Conservation (phyloP, 2,113 vertebrate genomes). For the Sinocyclocheilus rhinocerous region DNA sequence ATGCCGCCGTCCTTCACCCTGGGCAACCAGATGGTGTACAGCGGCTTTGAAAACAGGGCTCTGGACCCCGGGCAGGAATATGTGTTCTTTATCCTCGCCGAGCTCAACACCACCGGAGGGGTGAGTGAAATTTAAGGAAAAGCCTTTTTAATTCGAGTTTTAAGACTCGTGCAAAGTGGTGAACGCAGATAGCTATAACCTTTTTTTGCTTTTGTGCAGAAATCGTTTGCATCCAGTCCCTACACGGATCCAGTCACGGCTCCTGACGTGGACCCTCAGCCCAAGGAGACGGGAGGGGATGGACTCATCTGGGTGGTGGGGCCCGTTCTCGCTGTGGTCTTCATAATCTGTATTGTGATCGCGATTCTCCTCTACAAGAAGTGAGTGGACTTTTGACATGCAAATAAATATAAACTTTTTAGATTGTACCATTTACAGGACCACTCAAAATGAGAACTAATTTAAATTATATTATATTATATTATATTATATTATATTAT, state of each 20-base stretch:
- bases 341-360: constrained; percentile 99
- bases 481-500: too few relatives aligned
- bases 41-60: constrained; percentile 88
- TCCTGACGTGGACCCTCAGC: constrained; percentile 82
- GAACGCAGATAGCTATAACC: not conserved
- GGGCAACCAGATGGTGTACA: constrained; percentile 86
- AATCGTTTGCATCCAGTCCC: constrained; percentile 72
- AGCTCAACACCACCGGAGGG: constrained; percentile 82
- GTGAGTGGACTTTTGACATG: constrained; percentile 76
- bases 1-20: constrained; percentile 85
- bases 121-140: constrained; percentile 73
- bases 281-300: constrained; percentile 82
- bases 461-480: too few relatives aligned
- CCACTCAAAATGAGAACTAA: not conserved
- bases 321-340: constrained; percentile 94
- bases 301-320: constrained; percentile 98
- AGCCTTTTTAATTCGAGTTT: too few relatives aligned
- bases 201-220: too few relatives aligned
- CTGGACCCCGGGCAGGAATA: constrained; percentile 91
- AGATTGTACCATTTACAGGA: not conserved
- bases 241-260: constrained; percentile 89
- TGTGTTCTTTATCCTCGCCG: constrained; percentile 89
- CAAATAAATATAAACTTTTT: not conserved
- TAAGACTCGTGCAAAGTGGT: too few relatives aligned
- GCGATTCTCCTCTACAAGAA: constrained; percentile 98